Evolutionary conservation across 2,797 vertebrate genomes (phyloP), one percentile per base, ranked within the genome.

Genomic region (Fratercula arctica): DNA sequence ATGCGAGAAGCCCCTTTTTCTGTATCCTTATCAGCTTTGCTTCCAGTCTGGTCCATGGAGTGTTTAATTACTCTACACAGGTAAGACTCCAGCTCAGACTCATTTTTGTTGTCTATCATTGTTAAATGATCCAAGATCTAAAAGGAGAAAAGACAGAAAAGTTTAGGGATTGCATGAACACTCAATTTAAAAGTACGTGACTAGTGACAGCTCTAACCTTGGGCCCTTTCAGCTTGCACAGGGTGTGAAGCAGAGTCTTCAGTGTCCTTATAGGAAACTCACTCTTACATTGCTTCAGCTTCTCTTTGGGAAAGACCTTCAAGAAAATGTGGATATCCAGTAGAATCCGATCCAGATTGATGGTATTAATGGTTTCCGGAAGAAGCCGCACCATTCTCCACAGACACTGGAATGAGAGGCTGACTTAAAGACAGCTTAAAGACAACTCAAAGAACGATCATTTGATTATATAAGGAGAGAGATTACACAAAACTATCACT

Each of bases 271-370:
- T 99, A 10, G 99, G 99, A 72, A 99, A 98, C 39, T 99, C 99
- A 33, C 98, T 99, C 97, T 99, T 99, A 37, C 99, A 99, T 74
- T 99, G 99, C 95, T 99, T 99, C 45, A 99, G 98, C 91, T 99
- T 99, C 96, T 99, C 99, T 98, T 99, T 99, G 83, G 99, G 99
- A 93, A 99, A 99, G 87, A 99, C 98, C 95, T 99, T 99, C 99
- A 99, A 99, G 97, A 99, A 99, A 96, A 99, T 99, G 96, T 99
- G 99, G 67, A 99, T 98, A 41, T 99, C 99, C 91, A 99, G 97
- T 18, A 99, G 97, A 96, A 99, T 99, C 48, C 99, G 98, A 95
- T 99, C 99, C 95, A 99, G 98, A 94, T 99, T 99, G 96, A 99
- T 98, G 96, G 93, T 99, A 94, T 99, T 98, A 94, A 99, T 99